Evolutionary conservation across 2,888 invertebrate genomes (phyloP), one percentile per base, ranked within the genome.

Genomic region (Scaptodrosophila latifasciaeformis): DNA sequence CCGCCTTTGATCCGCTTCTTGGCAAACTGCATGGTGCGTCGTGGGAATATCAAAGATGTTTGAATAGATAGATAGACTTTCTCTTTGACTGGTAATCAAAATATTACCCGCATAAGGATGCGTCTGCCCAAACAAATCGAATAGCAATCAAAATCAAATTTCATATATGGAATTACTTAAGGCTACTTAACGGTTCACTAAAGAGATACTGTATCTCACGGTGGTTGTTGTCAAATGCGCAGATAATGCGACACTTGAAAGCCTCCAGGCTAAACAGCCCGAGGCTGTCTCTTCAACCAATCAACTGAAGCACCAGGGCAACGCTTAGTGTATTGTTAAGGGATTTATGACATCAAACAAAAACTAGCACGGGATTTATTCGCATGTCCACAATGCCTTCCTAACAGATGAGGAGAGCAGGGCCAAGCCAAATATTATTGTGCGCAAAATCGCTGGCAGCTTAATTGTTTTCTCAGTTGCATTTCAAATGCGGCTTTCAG

Each of bases 381-480:
- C 24, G 24, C n/a, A n/a, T n/a, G n/a, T n/a, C n/a, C n/a, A n/a
- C n/a, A n/a, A n/a, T n/a, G n/a, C n/a, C n/a, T n/a, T n/a, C n/a
- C n/a, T n/a, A n/a, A n/a, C n/a, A 7, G 24, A 7, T 7, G 7
- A 24, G 24, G 24, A 24, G 24, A 7, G 24, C 4, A 24, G 7
- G 49, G 49, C 24, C 49, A 64, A 59, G 65, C 51, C 65, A 70
- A 70, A 76, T 72, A 76, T 72, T 70, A 62, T 72, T 77, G 60
- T 76, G 63, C 72, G 58, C 63, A 63, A 12, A 19, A 19, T 10
- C 18, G n/a, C 12, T 1, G 12, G 24, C 24, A 57, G 70, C 50
- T 74, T 72, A 79, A 74, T 72, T 74, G 80, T 74, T 72, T 80
- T 70, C 80, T 74, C 77, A 72, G 80, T 79, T 77, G 75, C 72